Evolutionary conservation across 1,140 invertebrate species (phyloP), one percentile per base, ranked within the genome.

Genomic region (Apis florea): DNA sequence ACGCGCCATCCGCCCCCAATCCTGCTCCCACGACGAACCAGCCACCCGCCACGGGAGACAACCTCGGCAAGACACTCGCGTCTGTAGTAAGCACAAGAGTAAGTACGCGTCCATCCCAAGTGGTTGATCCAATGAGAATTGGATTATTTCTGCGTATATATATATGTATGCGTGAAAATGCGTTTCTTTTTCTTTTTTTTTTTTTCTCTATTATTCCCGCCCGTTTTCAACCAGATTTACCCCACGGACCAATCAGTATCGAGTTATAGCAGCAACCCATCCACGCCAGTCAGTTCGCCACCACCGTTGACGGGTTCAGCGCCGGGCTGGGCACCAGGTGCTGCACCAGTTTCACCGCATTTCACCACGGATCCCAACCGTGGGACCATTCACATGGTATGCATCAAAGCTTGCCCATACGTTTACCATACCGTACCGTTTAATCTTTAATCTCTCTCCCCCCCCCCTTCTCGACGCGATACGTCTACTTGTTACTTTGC

Each of bases 211-310:
- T 54, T 17, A 10, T 47, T 13, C 9, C 26, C n/a, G 6, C 40
- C 9, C 31, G 31, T 31, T 31, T 31, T 31, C 11, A 58, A 93
- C 19, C 94, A 98, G 97, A 98, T 98, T 92, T 98, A 97, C 94
- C 96, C 97, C 73, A 95, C 96, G 87, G 97, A 98, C 93, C 97
- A 98, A 94, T 94, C 89, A 97, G 97, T 94, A 96, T 96, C 92
- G 93, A 98, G 97, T 95, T 98, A 98, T 94, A 97, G 97, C 93
- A 98, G 97, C 90, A 98, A 98, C 91, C 97, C 98, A 86, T 96
- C 96, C 86, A 97, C 97, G 56, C 97, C 97, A 31, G 96, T 97
- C 82, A 97, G 97, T 94, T 97, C 97, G 80, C 97, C 97, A 66
- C 97, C 96, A 78, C 97, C 96, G 74, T 95, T 96, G 89, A 96